These are phyloP conservation scores for Tenrec ecaudatus DNA, from an alignment of 2,113 vertebrate species.

Conservation along the genomic window DNA sequence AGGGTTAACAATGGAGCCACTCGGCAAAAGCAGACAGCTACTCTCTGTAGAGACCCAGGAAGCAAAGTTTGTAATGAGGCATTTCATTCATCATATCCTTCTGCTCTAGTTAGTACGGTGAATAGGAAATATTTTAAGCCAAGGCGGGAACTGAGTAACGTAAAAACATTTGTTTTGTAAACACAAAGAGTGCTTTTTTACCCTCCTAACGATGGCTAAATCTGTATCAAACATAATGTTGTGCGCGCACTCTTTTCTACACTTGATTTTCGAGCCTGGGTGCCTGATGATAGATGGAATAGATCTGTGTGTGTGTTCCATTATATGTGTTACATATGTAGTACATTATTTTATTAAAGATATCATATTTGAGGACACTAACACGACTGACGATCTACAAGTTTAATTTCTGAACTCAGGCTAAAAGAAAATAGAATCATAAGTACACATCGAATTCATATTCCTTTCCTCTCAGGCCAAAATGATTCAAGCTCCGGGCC, in stretches of 20 bases:
- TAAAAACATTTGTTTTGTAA: conserved; percentile 90
- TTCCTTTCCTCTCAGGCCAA: background rate
- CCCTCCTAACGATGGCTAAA: conserved; percentile 78
- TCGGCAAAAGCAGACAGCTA: conserved; percentile 88
- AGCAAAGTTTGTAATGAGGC: conserved; percentile 90
- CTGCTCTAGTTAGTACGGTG: conserved; percentile 92
- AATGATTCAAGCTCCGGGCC: background rate
- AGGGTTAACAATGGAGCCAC: conserved; percentile 90
- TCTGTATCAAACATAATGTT: conserved; percentile 79
- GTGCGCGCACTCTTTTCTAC: conserved; percentile 17
- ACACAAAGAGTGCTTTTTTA: conserved; percentile 82
- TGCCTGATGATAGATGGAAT: conserved; percentile 10
- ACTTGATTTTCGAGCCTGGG: conserved; percentile 26
- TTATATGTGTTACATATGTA: too few species aligned
- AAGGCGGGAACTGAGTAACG: conserved; percentile 87
- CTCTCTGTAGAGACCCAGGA: conserved; percentile 83
- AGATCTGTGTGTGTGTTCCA: background rate
- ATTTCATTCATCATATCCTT: conserved; percentile 89
- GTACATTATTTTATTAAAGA: too few species aligned
- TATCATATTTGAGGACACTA: background rate
- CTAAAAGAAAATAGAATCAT: background rate
- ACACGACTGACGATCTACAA: background rate
- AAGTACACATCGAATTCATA: background rate
- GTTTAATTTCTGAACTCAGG: conserved; percentile 42
- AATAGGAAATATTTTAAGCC: conserved; percentile 88